phyloP scores from a whole-genome alignment of 2,113 vertebrate species.

The Nipponia nippon region DNA sequence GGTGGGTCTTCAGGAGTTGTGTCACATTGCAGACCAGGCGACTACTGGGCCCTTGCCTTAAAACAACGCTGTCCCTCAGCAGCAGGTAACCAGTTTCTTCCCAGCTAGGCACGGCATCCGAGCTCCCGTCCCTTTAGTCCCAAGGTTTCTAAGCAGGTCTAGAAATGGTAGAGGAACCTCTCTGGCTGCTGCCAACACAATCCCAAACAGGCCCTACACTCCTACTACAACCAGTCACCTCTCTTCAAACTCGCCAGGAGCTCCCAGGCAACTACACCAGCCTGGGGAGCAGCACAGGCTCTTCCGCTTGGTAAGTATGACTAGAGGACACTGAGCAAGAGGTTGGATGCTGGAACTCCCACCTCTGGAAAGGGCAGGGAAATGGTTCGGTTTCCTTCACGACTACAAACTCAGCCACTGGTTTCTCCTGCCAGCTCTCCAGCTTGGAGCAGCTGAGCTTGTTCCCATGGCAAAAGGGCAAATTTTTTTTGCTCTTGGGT shows the following conservation, averaged over 20 bases:
- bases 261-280: neutral
- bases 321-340: neutral
- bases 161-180: neutral
- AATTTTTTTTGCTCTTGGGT: neutral
- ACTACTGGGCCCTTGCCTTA: neutral
- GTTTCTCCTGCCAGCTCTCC: neutral
- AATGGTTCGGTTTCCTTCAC: neutral
- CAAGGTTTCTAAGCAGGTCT: neutral
- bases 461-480: neutral
- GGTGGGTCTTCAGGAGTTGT: neutral
- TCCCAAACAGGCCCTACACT: neutral
- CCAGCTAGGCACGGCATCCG: neutral
- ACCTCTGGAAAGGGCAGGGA: neutral
- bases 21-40: neutral
- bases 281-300: neutral
- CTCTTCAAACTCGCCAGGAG: neutral
- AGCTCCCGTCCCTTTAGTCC: neutral
- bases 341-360: neutral
- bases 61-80: neutral
- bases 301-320: neutral
- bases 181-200: neutral
- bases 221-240: neutral
- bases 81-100: neutral
- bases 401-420: neutral
- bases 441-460: neutral